These are phyloP conservation scores for Nemurella pictetii DNA, from an alignment of 2,888 invertebrate genomes.

Conservation along the genomic window DNA sequence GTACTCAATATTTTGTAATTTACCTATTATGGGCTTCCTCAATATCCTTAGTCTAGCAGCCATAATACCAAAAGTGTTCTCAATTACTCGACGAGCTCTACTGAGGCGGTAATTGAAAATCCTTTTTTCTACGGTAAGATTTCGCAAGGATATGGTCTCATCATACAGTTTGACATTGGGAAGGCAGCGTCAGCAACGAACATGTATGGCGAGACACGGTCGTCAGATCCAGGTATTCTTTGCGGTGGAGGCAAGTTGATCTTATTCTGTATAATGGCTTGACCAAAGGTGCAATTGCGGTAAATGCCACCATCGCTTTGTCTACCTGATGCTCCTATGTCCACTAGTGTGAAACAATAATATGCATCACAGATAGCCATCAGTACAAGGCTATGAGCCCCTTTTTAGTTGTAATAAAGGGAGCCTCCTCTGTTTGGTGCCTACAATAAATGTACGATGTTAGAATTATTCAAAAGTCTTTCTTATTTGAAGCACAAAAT, in stretches of 20 bases:
- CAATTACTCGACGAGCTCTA: background rate
- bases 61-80: background rate
- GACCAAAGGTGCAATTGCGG: slow-evolving; percentile 19
- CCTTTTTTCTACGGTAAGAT: background rate
- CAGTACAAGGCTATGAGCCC: slow-evolving; percentile 41
- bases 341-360: slow-evolving; percentile 39
- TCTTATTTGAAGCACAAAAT: too few relatives aligned
- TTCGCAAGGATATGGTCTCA: slow-evolving; percentile 3
- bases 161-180: background rate
- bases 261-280: background rate
- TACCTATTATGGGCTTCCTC: background rate
- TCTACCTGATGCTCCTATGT: too few relatives aligned
- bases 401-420: slow-evolving; percentile 27
- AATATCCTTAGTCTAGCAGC: background rate
- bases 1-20: background rate
- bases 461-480: background rate
- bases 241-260: background rate
- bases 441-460: background rate
- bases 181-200: too few relatives aligned
- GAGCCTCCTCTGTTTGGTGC: background rate
- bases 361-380: slow-evolving; percentile 43
- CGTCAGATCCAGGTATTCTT: slow-evolving; percentile 1
- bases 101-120: too few relatives aligned
- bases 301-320: slow-evolving; percentile 33
- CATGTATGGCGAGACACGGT: background rate